Percentiles rank a stretch among this genome's conserved stretches.
Evolutionary conservation across 2,888 invertebrate genomes (phyloP).

Genomic region (Tillus elongatus): DNA sequence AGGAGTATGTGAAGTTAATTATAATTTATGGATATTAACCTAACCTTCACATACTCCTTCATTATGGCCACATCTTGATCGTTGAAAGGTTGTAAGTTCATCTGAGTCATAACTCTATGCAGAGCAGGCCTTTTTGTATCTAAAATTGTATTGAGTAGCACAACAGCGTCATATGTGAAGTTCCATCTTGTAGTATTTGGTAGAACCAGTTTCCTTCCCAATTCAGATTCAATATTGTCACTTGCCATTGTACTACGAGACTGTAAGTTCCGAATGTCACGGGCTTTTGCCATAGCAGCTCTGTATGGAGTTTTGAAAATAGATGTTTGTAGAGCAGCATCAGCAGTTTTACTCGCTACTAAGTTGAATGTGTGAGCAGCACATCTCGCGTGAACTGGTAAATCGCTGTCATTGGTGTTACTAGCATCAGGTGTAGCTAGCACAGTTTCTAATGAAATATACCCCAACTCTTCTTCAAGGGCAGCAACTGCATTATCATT

Average conservation of each 20-base stretch:
- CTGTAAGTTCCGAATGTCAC: constrained; percentile 19
- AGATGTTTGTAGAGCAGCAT: too few relatives aligned
- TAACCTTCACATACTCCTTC: constrained; percentile 18
- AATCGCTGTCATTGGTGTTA: too few relatives aligned
- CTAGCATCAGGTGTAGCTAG: constrained; percentile 4
- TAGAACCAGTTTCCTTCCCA: constrained; percentile 18
- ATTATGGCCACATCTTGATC: constrained; percentile 21
- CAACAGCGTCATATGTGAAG: constrained; percentile 18
- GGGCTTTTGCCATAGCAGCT: constrained; percentile 20
- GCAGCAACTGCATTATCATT: constrained; percentile 1
- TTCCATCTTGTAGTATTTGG: constrained; percentile 19
- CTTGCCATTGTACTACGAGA: constrained; percentile 20
- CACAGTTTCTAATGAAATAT: constrained; percentile 2
- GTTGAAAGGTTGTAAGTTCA: constrained; percentile 19
- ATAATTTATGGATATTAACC: constrained; percentile 3
- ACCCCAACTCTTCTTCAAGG: constrained; percentile 3
- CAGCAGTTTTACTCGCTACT: too few relatives aligned
- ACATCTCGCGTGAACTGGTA: too few relatives aligned
- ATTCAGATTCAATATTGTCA: constrained; percentile 15
- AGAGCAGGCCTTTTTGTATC: constrained; percentile 21
- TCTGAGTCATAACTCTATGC: constrained; percentile 5
- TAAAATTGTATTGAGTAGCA: constrained; percentile 15
- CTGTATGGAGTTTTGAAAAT: constrained; percentile 6
- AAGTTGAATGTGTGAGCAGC: constrained; percentile 4
- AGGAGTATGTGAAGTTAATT: too few relatives aligned